Base-by-base conservation (phyloP, 2,113 vertebrate genomes). In the Leptosomus discolor region DNA sequence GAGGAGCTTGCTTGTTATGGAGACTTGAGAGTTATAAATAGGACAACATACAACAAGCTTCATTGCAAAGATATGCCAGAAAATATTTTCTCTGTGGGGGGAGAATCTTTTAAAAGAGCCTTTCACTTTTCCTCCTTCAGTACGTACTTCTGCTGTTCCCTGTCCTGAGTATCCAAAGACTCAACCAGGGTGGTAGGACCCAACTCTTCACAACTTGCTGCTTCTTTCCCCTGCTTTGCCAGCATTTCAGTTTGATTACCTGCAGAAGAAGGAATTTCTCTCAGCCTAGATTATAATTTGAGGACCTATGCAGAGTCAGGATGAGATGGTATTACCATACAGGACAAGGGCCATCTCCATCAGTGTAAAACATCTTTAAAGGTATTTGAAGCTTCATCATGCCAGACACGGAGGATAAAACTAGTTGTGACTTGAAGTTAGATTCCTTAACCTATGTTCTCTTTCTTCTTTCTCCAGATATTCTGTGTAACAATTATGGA, bases 21-120 rank as follows among this genome's bases (percentile, higher is more conserved):
- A 97, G 92, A 78, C 76, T 64, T 85, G 79, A 1, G 10, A 97
- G 97, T 97, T 98, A 98, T 98, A 98, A 98, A 98, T 98, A 98
- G 96, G 94, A 96, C 75, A 97, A 96, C 88, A 97, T 56, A 93
- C 96, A 97, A 97, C 8, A 8, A 95, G 85, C 85, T 89, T 89
- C 41, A 2, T 69, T 88, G 94, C 45, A 75, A 91, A 92, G 82
- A 81, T 45, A 75, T 56, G 60, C 37, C 63, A 81, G 85, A 79
- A 93, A 95, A 85, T 90, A 58, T 90, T 94, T 90, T 60, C 21
- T 5, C 71, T 75, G 34, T 63, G 70, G 27, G 67, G 74, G 93
- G 58, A 71, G 53, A 87, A 45, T 79, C 26, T 92, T 82, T 88
- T 54, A 51, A 79, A 85, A 83, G 34, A 87, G n/a, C 15, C 50